These are phyloP conservation scores for Tenthredo amoena DNA, from an alignment of 2,888 invertebrate genomes.

Conservation along the genomic window DNA sequence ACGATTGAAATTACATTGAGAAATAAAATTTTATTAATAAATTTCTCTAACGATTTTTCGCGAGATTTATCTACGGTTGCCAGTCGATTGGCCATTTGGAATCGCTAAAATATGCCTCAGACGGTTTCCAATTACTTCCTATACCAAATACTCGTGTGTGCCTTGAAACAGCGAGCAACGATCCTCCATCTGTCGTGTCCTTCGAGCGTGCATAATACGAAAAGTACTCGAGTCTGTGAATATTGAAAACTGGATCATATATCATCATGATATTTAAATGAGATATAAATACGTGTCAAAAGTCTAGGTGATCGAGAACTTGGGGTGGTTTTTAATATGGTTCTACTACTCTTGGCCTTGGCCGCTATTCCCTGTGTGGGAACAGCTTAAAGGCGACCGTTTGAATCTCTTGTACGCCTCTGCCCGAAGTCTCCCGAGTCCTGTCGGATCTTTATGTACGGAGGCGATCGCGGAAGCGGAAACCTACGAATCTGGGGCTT, in stretches of 20 bases:
- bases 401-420: conserved; percentile 31
- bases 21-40: not conserved
- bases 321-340: conserved; percentile 8
- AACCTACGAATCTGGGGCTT: conserved; percentile 33
- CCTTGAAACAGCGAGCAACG: not conserved
- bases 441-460: conserved; percentile 36
- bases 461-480: conserved; percentile 37
- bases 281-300: not conserved
- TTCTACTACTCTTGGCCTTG: conserved; percentile 14
- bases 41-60: not conserved
- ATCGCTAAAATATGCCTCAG: not conserved
- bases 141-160: not conserved
- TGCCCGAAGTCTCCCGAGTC: conserved; percentile 39
- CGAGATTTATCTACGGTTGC: not conserved
- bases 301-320: conserved; percentile 1
- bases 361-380: conserved; percentile 28
- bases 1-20: not conserved
- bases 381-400: conserved; percentile 39
- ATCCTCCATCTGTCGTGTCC: not conserved
- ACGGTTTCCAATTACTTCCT: not conserved
- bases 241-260: not conserved
- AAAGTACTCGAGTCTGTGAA: not conserved
- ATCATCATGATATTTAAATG: not conserved
- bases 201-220: not conserved
- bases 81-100: not conserved